A percentile compares a stretch with the other conserved stretches of the same genome.
Evolutionary conservation across 1,140 invertebrate species (phyloP).

Genomic region (Dreissena polymorpha): DNA sequence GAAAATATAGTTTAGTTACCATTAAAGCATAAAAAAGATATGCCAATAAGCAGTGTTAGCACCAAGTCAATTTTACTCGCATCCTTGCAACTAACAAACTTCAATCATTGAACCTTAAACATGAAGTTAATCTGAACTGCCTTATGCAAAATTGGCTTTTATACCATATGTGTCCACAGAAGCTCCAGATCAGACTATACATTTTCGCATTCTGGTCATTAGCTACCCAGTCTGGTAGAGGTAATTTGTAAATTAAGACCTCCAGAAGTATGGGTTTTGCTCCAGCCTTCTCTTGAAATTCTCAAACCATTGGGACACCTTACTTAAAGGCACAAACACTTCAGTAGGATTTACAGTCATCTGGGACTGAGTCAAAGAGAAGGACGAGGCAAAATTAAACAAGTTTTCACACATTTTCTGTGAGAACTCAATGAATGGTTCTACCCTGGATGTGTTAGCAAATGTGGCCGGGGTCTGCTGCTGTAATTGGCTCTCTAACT

Average conservation of each 20-base stretch:
- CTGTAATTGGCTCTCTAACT: conserved; percentile 85
- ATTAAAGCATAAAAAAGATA: too few species aligned
- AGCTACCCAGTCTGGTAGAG: too few species aligned
- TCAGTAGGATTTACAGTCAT: conserved; percentile 88
- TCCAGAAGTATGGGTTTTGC: conserved; percentile 98
- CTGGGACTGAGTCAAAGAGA: conserved; percentile 89
- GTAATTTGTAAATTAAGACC: conserved; percentile 72
- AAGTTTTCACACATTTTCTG: conserved; percentile 97
- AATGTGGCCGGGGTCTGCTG: conserved; percentile 80
- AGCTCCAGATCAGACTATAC: too few species aligned
- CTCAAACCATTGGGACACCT: conserved; percentile 95
- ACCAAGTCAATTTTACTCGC: too few species aligned
- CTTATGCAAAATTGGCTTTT: too few species aligned
- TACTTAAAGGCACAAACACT: conserved; percentile 91
- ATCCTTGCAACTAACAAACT: too few species aligned
- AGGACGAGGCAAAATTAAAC: conserved; percentile 95
- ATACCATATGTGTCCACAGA: too few species aligned
- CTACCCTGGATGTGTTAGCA: conserved; percentile 80
- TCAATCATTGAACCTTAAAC: too few species aligned
- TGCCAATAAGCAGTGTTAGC: too few species aligned
- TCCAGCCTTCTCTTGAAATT: conserved; percentile 93
- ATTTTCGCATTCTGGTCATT: too few species aligned
- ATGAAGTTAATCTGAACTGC: too few species aligned
- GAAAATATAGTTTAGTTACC: too few species aligned
- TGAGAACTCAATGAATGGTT: conserved; percentile 89